Base-by-base conservation (phyloP, 2,888 invertebrate genomes). In the Philereme vetulata region DNA sequence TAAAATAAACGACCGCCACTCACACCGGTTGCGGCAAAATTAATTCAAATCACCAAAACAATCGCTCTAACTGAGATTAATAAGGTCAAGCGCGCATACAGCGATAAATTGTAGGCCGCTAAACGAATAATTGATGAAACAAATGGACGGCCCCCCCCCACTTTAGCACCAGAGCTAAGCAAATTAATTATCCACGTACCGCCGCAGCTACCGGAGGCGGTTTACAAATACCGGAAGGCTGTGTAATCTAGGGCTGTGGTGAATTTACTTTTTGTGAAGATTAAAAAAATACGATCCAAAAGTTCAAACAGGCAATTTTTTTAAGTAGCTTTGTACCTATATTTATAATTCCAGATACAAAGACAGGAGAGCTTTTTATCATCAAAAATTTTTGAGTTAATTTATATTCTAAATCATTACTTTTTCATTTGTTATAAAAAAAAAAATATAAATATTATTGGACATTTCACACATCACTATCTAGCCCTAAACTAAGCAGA, bases 71-170 rank as follows among this genome's bases (percentile, higher is more conserved):
- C 70, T 49, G 66, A 68, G 75, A 83, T 82, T 80, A 81, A 84
- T 83, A 67, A 78, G 81, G 81, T 76, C 76, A 76, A 75, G 70
- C 72, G 72, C 71, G 68, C 61, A 70, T 61, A 71, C 56, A 73
- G 69, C 72, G 73, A 80, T 83, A 81, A 84, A 84, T 85, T 66
- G 70, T 61, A 57, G 62, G 65, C 74, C 74, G 76, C 75, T 80
- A 80, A 83, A 81, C 83, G 83, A 85, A 85, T 85, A 85, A 88
- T 86, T 85, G 85, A 85, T 85, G 83, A 78, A 79, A 81, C 82
- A 82, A 86, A 86, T 82, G 82, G 76, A 73, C 73, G 72, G 64
- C 58, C 56, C 48, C 43, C 55, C 45, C 56, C 52, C 53, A 47
- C 59, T 59, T 51, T 56, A 60, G 53, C 56, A 60, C 50, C 63